Conservation (phyloP, 2,888 invertebrate genomes). For the Polietes domitor region DNA sequence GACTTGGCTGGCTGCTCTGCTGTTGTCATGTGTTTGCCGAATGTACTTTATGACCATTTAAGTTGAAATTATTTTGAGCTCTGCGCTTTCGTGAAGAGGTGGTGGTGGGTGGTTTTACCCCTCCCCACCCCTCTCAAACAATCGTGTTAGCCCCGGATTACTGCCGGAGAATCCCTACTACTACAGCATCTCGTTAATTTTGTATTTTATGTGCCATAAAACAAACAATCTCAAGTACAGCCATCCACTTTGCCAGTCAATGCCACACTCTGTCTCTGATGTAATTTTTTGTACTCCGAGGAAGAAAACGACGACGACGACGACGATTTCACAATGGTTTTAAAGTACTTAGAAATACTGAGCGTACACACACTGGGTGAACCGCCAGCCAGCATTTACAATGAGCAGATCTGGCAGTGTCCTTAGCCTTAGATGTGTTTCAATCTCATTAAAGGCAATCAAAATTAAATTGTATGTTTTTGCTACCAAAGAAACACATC, state of each 20-base stretch:
- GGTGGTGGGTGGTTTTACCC: too few relatives aligned
- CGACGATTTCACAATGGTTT: background rate
- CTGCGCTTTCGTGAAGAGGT: background rate
- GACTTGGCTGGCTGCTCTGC: background rate
- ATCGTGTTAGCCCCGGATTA: too few relatives aligned
- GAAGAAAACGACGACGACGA: too few relatives aligned
- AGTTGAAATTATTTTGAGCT: constrained; percentile 31
- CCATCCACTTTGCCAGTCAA: constrained; percentile 18
- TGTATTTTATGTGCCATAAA: constrained; percentile 39
- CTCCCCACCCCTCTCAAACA: too few relatives aligned
- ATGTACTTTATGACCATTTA: constrained; percentile 39
- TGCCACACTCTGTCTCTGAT: background rate
- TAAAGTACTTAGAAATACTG: background rate
- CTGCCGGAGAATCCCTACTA: background rate
- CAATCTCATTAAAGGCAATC: constrained; percentile 48
- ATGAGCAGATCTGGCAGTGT: background rate
- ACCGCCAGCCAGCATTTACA: background rate
- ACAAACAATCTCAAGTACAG: constrained; percentile 32
- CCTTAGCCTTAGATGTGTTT: constrained; percentile 29
- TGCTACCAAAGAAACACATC: background rate
- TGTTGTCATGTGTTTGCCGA: constrained; percentile 3
- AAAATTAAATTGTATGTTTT: constrained; percentile 30
- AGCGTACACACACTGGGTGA: background rate
- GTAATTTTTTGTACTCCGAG: too few relatives aligned
- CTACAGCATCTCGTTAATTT: constrained; percentile 18